Evolutionary conservation across 92 coral and sea anemone genomes (phyloP).

Genomic region (Porites divaricata): DNA sequence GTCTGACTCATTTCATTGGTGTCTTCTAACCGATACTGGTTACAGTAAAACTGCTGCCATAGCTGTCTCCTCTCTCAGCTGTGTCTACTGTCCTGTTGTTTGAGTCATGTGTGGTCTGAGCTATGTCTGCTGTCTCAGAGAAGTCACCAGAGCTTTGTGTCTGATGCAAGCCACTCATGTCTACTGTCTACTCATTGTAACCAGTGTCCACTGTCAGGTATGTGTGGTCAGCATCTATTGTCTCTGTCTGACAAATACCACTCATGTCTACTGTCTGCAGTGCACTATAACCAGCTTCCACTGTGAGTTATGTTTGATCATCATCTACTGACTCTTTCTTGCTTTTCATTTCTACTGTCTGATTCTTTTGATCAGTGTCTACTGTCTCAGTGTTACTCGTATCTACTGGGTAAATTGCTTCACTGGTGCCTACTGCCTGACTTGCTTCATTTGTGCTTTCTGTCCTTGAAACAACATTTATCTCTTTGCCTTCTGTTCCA

Average conservation of each 20-base stretch:
- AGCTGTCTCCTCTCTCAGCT: too few relatives aligned
- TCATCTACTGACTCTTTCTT: neutral
- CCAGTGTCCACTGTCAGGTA: neutral
- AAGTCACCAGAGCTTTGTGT: neutral
- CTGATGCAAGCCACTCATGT: neutral
- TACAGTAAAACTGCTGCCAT: neutral
- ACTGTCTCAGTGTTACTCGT: neutral
- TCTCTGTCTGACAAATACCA: neutral
- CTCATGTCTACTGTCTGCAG: neutral
- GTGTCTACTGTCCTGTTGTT: too few relatives aligned
- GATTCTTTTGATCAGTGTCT: neutral
- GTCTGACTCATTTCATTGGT: neutral
- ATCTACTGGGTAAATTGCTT: neutral
- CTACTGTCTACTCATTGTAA: neutral
- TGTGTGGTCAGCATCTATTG: neutral
- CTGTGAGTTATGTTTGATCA: neutral
- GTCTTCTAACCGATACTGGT: neutral
- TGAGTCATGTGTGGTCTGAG: too few relatives aligned
- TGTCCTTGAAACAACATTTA: neutral
- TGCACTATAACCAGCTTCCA: neutral
- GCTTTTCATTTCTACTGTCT: neutral
- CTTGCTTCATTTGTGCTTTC: neutral
- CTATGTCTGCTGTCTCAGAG: neutral
- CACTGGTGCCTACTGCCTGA: neutral
- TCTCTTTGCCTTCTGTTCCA: neutral